A percentile compares a stretch with the other conserved stretches of the same genome.
Conservation (phyloP, 2,113 vertebrate species). For the Dendropsophus ebraccatus region DNA sequence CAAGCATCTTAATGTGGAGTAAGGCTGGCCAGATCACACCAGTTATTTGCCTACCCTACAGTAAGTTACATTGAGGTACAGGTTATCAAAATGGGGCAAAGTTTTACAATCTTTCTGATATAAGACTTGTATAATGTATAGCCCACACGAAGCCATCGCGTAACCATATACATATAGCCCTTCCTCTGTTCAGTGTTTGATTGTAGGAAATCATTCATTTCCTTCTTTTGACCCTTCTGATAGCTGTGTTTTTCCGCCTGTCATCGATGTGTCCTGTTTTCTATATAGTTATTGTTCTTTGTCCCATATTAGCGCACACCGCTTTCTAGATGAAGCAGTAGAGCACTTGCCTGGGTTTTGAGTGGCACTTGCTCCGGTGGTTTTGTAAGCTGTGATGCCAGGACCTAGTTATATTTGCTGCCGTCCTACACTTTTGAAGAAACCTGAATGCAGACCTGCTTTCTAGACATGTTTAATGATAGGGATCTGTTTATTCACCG, state of each 20-base stretch:
- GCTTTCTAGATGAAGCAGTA: background rate
- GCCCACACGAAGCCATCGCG: background rate
- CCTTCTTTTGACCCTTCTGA: slow-evolving; percentile 18
- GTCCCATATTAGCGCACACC: background rate
- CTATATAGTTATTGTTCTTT: background rate
- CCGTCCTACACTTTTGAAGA: background rate
- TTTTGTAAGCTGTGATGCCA: background rate
- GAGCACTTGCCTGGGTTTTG: background rate
- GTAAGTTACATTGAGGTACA: too few relatives aligned
- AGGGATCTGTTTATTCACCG: background rate
- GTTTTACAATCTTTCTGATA: too few relatives aligned
- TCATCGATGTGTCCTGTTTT: slow-evolving; percentile 11
- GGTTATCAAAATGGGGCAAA: too few relatives aligned
- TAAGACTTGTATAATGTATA: too few relatives aligned
- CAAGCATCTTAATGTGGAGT: too few relatives aligned
- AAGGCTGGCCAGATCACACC: too few relatives aligned
- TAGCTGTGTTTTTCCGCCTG: slow-evolving; percentile 19
- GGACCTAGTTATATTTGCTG: background rate
- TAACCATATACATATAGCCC: background rate
- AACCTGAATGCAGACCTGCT: too few relatives aligned
- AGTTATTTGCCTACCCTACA: too few relatives aligned
- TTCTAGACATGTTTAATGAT: too few relatives aligned
- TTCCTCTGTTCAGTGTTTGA: background rate
- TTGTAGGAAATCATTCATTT: slow-evolving; percentile 28
- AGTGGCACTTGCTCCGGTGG: too few relatives aligned